Conservation (phyloP, 2,113 vertebrate genomes). For the Petromus typicus region DNA sequence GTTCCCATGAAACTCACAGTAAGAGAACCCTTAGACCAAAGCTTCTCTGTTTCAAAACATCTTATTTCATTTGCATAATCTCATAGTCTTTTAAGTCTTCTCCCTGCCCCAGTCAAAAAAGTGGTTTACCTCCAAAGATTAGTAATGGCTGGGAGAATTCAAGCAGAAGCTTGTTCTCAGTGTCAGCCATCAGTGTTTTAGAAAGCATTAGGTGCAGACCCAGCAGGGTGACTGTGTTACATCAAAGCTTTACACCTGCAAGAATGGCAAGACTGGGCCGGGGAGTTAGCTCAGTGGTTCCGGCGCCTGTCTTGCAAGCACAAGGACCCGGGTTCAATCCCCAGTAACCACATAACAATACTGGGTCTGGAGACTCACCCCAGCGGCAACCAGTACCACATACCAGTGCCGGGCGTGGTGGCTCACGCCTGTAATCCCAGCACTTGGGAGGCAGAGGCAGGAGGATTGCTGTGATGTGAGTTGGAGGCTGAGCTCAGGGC, state of each 20-base stretch:
- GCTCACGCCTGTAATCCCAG: too few species aligned
- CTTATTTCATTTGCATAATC: neutral
- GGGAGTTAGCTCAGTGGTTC: too few species aligned
- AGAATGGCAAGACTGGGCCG: neutral
- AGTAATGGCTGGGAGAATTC: neutral
- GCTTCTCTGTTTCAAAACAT: neutral
- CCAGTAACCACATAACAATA: too few species aligned
- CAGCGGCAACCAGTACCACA: too few species aligned
- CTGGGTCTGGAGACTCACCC: too few species aligned
- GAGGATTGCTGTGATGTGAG: too few species aligned
- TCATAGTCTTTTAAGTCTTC: neutral
- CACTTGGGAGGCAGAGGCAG: too few species aligned
- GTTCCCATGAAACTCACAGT: neutral
- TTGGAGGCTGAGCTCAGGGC: too few species aligned
- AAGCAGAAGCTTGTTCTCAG: neutral
- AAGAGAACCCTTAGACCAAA: neutral
- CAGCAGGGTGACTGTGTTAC: neutral
- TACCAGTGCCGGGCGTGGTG: too few species aligned
- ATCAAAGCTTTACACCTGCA: neutral
- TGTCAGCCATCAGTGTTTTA: neutral
- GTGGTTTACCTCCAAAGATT: neutral
- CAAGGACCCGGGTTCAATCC: too few species aligned
- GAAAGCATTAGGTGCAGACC: neutral
- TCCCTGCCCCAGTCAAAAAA: neutral
- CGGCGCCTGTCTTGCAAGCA: too few species aligned